A percentile compares a stretch with the other conserved stretches of the same genome.
phyloP scores from a whole-genome alignment of 2,888 invertebrate species.

The Leptura quadrifasciata region DNA sequence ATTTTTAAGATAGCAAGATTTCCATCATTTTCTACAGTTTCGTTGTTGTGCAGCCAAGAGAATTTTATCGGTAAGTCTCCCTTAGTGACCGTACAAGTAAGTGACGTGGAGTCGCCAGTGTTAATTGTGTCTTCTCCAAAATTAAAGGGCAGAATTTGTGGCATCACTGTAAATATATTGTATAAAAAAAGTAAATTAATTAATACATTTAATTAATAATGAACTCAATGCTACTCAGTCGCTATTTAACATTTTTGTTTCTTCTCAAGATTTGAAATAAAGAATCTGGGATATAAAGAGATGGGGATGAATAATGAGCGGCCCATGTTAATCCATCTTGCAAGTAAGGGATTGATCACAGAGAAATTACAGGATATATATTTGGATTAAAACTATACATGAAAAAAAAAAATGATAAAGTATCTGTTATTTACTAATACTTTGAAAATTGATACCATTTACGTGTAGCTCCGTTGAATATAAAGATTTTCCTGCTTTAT shows the following conservation, averaged over 20 bases:
- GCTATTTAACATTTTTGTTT: no score
- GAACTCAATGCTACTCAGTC: neutral
- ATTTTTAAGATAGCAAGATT: constrained; percentile 76
- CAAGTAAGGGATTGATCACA: no score
- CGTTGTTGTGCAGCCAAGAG: constrained; percentile 80
- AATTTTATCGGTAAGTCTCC: constrained; percentile 87
- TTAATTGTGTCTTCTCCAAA: constrained; percentile 82
- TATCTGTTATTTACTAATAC: neutral
- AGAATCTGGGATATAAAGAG: no score
- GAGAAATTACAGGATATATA: no score
- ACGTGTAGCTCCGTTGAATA: constrained; percentile 78
- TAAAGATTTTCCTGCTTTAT: constrained; percentile 82
- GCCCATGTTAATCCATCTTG: no score
- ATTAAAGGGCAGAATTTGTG: constrained; percentile 85
- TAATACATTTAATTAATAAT: neutral
- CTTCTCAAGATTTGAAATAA: no score
- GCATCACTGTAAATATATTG: constrained; percentile 76
- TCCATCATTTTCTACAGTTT: constrained; percentile 73
- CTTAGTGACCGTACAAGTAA: constrained; percentile 81
- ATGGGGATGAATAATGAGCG: no score
- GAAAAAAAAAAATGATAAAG: neutral
- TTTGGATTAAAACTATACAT: neutral
- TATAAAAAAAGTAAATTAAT: neutral
- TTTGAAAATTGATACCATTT: constrained; percentile 57
- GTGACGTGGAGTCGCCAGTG: constrained; percentile 64